Conservation (phyloP, 2,797 vertebrate genomes). For the Hippopotamyrus pictus region DNA sequence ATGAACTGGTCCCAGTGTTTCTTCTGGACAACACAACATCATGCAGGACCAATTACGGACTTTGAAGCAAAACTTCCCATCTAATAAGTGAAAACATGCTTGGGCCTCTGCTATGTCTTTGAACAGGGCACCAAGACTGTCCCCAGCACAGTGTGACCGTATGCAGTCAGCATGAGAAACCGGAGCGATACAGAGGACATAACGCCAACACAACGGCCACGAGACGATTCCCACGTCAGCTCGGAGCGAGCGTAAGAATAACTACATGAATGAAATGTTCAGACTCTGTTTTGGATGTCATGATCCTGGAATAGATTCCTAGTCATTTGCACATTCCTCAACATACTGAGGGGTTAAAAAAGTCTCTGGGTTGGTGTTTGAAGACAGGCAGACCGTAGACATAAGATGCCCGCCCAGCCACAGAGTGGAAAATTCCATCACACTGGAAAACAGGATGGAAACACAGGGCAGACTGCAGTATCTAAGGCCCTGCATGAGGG, state of each 20-base stretch:
- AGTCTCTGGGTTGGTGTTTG: not conserved
- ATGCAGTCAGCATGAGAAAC: not conserved
- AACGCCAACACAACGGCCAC: not conserved
- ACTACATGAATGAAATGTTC: not conserved
- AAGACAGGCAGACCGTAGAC: not conserved
- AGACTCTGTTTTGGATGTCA: not conserved
- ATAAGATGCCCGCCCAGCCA: not conserved
- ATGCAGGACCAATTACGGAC: not conserved
- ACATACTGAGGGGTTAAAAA: not conserved
- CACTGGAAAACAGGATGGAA: not conserved
- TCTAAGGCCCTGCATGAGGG: not conserved
- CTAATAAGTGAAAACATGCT: not conserved
- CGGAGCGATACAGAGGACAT: not conserved
- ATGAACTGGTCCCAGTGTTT: not conserved
- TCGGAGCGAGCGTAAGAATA: not conserved
- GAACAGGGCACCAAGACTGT: not conserved
- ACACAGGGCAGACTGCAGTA: not conserved
- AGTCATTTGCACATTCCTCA: not conserved
- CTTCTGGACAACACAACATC: not conserved
- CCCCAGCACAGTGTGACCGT: not conserved
- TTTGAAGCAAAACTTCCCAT: not conserved
- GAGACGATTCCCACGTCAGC: not conserved
- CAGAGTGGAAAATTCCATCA: slow-evolving; percentile 9
- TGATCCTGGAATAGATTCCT: not conserved
- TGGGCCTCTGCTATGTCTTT: not conserved